phyloP scores from a whole-genome alignment of 2,797 vertebrate genomes.

The Xyrichtys novacula region DNA sequence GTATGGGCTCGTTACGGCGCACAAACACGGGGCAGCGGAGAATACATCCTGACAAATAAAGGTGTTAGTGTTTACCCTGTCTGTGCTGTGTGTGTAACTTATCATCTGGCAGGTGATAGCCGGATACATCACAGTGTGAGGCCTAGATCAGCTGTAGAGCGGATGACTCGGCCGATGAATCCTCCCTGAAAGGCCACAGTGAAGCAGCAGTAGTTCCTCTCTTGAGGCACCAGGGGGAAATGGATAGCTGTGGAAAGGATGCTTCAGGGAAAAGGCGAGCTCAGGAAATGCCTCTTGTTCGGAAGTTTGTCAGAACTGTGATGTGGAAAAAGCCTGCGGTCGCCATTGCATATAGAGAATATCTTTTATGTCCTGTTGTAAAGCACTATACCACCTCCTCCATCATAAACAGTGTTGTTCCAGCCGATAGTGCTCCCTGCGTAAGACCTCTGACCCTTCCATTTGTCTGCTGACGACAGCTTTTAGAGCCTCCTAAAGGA shows the following conservation, averaged over 20 bases:
- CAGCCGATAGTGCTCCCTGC: constrained; percentile 61
- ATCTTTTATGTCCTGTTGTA: constrained; percentile 47
- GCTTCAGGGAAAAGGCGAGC: constrained; percentile 73
- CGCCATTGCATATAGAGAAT: constrained; percentile 39
- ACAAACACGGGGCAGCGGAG: constrained; percentile 46
- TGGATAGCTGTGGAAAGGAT: constrained; percentile 84
- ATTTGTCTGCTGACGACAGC: constrained; percentile 68
- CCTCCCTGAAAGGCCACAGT: constrained; percentile 42
- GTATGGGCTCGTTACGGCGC: constrained; percentile 10
- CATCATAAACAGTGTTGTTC: constrained; percentile 61
- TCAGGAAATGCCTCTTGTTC: constrained; percentile 52
- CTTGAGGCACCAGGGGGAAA: constrained; percentile 87
- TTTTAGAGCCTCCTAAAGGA: constrained; percentile 76
- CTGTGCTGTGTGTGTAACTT: constrained; percentile 31
- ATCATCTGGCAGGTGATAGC: constrained; percentile 35
- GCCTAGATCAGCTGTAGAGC: constrained; percentile 49
- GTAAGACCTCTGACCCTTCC: constrained; percentile 73
- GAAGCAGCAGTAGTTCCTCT: constrained; percentile 80
- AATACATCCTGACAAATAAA: constrained; percentile 70
- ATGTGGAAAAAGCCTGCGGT: constrained; percentile 43
- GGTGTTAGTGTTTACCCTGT: constrained; percentile 61
- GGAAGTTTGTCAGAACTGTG: constrained; percentile 56
- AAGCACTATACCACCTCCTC: constrained; percentile 47
- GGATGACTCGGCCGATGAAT: constrained; percentile 48
- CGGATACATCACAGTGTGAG: constrained; percentile 68